These are phyloP conservation scores for Camponotus fellah DNA, from an alignment of 2,888 invertebrate species.

Conservation along the genomic window DNA sequence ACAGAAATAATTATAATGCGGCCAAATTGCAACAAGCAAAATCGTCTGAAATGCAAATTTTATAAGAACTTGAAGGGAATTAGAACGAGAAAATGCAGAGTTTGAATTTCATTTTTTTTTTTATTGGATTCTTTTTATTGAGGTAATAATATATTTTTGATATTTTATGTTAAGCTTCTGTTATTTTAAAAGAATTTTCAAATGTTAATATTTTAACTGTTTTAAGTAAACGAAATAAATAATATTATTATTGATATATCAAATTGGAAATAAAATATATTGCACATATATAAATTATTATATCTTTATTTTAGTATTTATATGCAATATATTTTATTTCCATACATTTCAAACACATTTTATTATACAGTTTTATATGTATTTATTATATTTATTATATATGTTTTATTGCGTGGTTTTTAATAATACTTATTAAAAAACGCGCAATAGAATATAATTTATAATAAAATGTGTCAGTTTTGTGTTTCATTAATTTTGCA, in stretches of 20 bases:
- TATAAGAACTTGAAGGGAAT: background rate
- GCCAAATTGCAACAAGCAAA: background rate
- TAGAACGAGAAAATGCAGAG: background rate
- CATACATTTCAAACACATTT: no score
- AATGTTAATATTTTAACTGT: background rate
- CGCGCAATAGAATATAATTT: no score
- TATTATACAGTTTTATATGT: no score
- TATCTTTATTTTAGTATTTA: background rate
- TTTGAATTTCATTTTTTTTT: background rate
- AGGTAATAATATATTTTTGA: background rate
- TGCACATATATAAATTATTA: background rate
- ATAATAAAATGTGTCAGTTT: no score
- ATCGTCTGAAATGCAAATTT: slow-evolving; percentile 16
- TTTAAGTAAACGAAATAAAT: background rate
- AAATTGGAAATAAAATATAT: background rate
- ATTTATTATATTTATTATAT: no score
- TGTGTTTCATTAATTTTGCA: no score
- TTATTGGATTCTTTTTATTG: background rate
- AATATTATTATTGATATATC: background rate
- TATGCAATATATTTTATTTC: no score
- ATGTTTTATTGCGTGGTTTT: no score
- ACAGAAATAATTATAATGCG: background rate
- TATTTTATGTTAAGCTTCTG: background rate
- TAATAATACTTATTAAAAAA: no score
- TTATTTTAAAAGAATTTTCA: slow-evolving; percentile 2